Evolutionary conservation across 2,113 vertebrate genomes (phyloP), one percentile per base, ranked within the genome.

Genomic region (Eleginops maclovinus): DNA sequence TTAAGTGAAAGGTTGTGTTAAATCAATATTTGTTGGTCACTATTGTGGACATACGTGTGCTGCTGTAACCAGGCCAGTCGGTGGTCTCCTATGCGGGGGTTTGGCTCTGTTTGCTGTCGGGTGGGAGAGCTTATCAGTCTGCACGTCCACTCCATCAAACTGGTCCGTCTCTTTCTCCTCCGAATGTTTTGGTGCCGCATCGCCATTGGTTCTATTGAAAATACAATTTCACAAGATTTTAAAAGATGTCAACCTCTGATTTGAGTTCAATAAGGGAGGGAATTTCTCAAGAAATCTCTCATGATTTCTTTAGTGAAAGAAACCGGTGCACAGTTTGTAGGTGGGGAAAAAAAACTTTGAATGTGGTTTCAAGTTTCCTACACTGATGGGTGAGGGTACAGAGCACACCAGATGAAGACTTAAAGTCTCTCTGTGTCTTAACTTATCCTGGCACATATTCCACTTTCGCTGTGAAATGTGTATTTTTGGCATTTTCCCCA

Each of bases 91-190:
- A 43, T 92, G 88, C 0, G 94, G 95, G 8, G 94, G 94, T 75
- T 95, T 95, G 59, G 93, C 95, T 86, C 95, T 87, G 89, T 92
- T 92, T 40, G 93, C 94, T 13, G 95, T 95, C 4, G 93, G 95
- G 72, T 95, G 95, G 72, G 15, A 94, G 62, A 95, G 88, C 86
- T 94, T 95, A 26, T 89, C 89, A n/a, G 89, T 84, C 36, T 81
- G 78, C 56, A 94, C 83, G 2, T 93, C 91, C 28, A 94, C 16
- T 9, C 86, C 88, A 9, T 95, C 93, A 77, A 95, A 95, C 56
- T 91, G 77, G 17, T 93, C 87, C 0, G 11, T 11, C 9, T 87
- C 78, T 36, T 88, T 90, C 11, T 88, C 85, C 22, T 91, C 91
- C 0, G 51, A 49, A 12, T 59, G 77, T 77, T 93, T 92, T 5